Base-by-base conservation (phyloP, 2,113 vertebrate species). In the Tragelaphus strepsiceros region DNA sequence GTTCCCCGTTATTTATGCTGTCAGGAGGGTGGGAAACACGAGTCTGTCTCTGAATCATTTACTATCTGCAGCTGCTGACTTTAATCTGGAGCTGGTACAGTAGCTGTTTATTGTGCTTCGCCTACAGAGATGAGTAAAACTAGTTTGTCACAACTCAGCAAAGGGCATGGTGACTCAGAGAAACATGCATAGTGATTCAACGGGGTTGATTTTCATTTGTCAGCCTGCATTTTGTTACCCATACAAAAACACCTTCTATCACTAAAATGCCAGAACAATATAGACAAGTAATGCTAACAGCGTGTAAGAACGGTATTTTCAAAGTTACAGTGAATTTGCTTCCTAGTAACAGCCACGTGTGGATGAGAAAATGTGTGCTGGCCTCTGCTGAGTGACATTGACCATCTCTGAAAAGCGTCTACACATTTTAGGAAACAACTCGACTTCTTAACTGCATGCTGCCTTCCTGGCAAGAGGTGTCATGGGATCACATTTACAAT, bases 231-330 rank as follows among this genome's bases (percentile, higher is more conserved):
- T 88, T 98, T 98, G 90, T 97, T 94, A 98, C 81, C 5, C 3
- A 96, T 97, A 97, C 95, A 98, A 97, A 98, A 98, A 88, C 64
- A 97, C 61, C 56, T 88, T 95, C 93, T 84, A 32, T 94, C 2
- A 53, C 90, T 97, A 86, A 98, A 98, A 98, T 98, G 98, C 97
- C 98, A 98, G 88, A 96, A 96, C 51, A 95, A 98, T 61, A 88
- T 88, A 97, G 92, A 97, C 81, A 97, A 98, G 94, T 77, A 94
- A 91, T 91, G 98, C 30, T 22, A 97, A 97, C 62, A 88, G 82
- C 22, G 93, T 28, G 93, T 28, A 0, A 19, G 97, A 98, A 98
- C 7, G 93, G 1, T 64, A 77, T 59, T 98, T 98, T 90, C 93
- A 94, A 98, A 98, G 96, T 97, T 97, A 97, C 97, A 97, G 88